phyloP scores from a whole-genome alignment of 2,797 vertebrate genomes.

The Channa striata region DNA sequence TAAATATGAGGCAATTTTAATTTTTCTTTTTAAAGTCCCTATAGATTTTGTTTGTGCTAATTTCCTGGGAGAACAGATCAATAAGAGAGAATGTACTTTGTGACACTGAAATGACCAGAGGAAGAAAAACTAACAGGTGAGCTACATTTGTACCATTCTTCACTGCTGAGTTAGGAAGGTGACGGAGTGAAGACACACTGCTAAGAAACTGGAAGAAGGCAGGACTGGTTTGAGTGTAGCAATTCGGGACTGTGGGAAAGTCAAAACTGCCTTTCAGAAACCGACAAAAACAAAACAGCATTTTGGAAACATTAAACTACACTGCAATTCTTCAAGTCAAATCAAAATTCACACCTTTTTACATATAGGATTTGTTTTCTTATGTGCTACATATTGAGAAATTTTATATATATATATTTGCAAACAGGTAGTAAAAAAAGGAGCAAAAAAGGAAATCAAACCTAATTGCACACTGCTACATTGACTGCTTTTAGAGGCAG shows the following conservation, averaged over 20 bases:
- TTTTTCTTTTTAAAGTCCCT: not conserved
- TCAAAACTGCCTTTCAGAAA: constrained; percentile 64
- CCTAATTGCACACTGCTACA: constrained; percentile 99
- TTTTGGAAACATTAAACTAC: constrained; percentile 84
- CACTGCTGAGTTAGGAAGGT: constrained; percentile 71
- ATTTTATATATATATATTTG: constrained; percentile 78
- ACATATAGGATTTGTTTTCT: constrained; percentile 80
- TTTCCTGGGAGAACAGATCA: constrained; percentile 39
- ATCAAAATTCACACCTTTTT: constrained; percentile 85
- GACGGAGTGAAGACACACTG: constrained; percentile 70
- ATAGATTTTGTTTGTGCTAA: constrained; percentile 10
- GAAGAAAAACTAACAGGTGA: constrained; percentile 26
- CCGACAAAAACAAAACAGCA: constrained; percentile 75
- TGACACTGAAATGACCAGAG: constrained; percentile 51
- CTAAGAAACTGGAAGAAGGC: constrained; percentile 64
- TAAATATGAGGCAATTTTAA: constrained; percentile 49
- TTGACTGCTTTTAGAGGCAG: constrained; percentile 95
- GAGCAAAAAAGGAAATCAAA: constrained; percentile 85
- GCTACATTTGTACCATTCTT: constrained; percentile 82
- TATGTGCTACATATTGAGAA: constrained; percentile 88
- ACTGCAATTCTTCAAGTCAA: constrained; percentile 88
- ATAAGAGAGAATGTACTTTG: constrained; percentile 43
- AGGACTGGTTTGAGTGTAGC: constrained; percentile 69
- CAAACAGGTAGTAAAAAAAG: constrained; percentile 88
- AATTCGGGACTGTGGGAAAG: constrained; percentile 57